A percentile compares a stretch with the other conserved stretches of the same genome.
phyloP scores from a whole-genome alignment of 1,140 invertebrate genomes.

The Drosophila yakuba region DNA sequence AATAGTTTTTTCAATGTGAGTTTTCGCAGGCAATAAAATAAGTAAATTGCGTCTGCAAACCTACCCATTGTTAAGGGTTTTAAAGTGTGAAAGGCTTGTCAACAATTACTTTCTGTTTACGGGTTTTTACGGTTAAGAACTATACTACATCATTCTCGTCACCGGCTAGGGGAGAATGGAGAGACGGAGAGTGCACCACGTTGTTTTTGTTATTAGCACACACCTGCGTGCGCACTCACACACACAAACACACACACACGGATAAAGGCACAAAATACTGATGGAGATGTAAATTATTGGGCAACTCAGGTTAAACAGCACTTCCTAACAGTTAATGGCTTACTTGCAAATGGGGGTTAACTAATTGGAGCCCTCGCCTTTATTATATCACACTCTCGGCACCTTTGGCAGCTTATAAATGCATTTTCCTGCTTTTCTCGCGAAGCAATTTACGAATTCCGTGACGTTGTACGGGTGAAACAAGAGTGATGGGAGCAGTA shows the following conservation, averaged over 20 bases:
- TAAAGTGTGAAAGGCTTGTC: conserved; percentile 37
- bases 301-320: conserved; percentile 21
- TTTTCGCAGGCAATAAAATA: conserved; percentile 1
- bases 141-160: conserved; percentile 30
- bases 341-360: conserved; percentile 18
- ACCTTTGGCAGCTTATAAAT: conserved; percentile 30
- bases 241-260: conserved; percentile 12
- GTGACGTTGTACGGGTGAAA: conserved; percentile 55
- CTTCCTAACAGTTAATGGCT: conserved; percentile 16
- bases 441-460: conserved; percentile 67
- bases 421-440: conserved; percentile 50
- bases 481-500: conserved; percentile 1
- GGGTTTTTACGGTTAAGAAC: conserved; percentile 17
- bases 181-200: conserved; percentile 19
- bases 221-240: conserved; percentile 61
- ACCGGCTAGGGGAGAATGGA: conserved; percentile 16
- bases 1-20: conserved; percentile 1
- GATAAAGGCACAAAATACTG: conserved; percentile 13
- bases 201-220: conserved; percentile 43
- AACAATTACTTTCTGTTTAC: conserved; percentile 18
- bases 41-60: conserved; percentile 19
- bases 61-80: conserved; percentile 37
- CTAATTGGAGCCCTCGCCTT: conserved; percentile 25
- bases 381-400: conserved; percentile 49
- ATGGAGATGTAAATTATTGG: conserved; percentile 31